Conservation (phyloP, 2,113 vertebrate species). For the Podiceps cristatus region DNA sequence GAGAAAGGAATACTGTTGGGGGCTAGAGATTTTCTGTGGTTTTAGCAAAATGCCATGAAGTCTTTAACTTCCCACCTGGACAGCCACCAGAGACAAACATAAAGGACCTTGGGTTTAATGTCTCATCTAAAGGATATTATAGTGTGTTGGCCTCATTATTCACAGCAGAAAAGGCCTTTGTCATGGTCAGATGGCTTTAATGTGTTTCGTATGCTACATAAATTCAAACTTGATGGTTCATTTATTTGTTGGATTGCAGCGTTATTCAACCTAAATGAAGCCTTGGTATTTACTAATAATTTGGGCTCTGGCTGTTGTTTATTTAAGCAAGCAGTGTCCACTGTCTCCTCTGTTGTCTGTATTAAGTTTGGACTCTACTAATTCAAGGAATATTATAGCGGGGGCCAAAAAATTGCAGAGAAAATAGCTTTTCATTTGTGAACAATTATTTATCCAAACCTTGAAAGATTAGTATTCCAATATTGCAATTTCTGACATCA, state of each 20-base stretch:
- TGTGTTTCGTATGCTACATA: conserved; percentile 84
- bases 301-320: conserved; percentile 77
- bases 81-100: conserved; percentile 70
- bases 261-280: conserved; percentile 82
- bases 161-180: conserved; percentile 83
- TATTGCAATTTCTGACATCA: conserved; percentile 38
- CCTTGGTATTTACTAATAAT: conserved; percentile 83
- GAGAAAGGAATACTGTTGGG: neutral
- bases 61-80: conserved; percentile 74
- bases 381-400: conserved; percentile 48
- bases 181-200: conserved; percentile 86
- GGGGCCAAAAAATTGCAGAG: neutral
- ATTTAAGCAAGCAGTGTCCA: conserved; percentile 73
- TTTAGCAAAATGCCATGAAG: conserved; percentile 40
- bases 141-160: conserved; percentile 79
- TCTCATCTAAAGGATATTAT: conserved; percentile 79
- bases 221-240: conserved; percentile 85
- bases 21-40: conserved; percentile 36
- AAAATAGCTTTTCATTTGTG: conserved; percentile 45
- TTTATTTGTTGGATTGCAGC: conserved; percentile 84
- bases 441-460: conserved; percentile 37
- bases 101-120: conserved; percentile 80
- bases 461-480: conserved; percentile 42
- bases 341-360: conserved; percentile 53
- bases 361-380: conserved; percentile 38